Evolutionary conservation across 2,888 invertebrate genomes (phyloP), one percentile per base, ranked within the genome.

Genomic region (Chaitophorus viminalis): DNA sequence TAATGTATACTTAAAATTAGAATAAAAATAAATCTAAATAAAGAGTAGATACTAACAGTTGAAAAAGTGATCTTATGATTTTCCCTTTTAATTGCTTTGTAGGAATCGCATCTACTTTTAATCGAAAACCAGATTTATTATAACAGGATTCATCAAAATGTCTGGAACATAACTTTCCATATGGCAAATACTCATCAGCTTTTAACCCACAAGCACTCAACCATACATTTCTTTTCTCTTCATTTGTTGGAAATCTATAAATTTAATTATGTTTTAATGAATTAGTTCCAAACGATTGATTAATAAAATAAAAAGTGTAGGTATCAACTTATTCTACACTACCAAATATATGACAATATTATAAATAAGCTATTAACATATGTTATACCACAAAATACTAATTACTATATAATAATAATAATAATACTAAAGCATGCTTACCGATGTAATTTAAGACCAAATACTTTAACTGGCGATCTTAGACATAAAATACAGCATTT

Each of bases 381-480:
- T 72, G 3, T 72, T 33, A 33, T 33, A 72, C 72, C 18, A 72
- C 31, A 72, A 72, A 72, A 72, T 72, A 21, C 21, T 72, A 70
- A 70, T 31, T 70, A 70, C 33, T 70, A 70, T 52, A 70, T 70
- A 70, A 70, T 70, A 70, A 70, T 70, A 70, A 70, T 72, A 72
- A 72, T 72, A 72, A 33, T 72, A 33, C 33, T 33, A 33, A 72
- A 33, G 72, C 18, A 72, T 31, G 21, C 33, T 72, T 72, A 72
- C 8, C 21, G 33, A 72, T 72, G 72, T 21, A 72, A 33, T 72
- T 33, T 33, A 33, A 72, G 33, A 72, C 21, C 33, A 33, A 33
- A 21, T 72, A 72, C 33, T 72, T 72, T 72, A 33, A 33, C 8
- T 18, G 33, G 72, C 3, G 72, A 33, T 3, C 21, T 33, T 9